phyloP scores from a whole-genome alignment of 2,113 vertebrate genomes.

The Lethenteron camtschaticum region DNA sequence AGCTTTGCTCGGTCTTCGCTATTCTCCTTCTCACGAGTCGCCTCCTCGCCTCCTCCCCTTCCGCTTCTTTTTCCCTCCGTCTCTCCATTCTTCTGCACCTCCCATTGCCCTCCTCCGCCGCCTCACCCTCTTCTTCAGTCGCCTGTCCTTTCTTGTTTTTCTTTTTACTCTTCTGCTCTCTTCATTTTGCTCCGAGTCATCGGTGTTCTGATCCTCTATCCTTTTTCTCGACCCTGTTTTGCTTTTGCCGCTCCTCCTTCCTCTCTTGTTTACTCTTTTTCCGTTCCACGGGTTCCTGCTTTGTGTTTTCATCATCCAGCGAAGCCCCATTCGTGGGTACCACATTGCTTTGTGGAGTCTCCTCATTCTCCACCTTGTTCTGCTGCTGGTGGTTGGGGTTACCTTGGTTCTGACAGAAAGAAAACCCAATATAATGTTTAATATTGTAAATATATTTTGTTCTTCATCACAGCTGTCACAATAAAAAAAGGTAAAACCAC shows the following conservation, averaged over 20 bases:
- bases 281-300: no score
- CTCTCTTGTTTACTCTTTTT: slow-evolving; percentile 47
- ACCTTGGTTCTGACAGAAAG: no score
- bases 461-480: no score
- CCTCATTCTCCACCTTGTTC: no score
- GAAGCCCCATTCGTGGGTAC: no score
- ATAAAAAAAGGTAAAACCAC: no score
- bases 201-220: slow-evolving; percentile 16
- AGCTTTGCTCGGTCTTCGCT: not conserved
- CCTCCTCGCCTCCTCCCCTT: not conserved
- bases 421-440: no score
- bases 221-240: slow-evolving; percentile 33
- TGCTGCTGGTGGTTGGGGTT: no score
- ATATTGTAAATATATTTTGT: no score
- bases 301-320: no score
- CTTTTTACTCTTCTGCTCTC: slow-evolving; percentile 23
- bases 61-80: not conserved
- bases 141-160: not conserved
- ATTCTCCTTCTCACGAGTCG: not conserved
- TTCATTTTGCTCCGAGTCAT: slow-evolving; percentile 10
- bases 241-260: slow-evolving; percentile 46
- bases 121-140: slow-evolving; percentile 10
- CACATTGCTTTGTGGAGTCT: no score
- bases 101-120: slow-evolving; percentile 12
- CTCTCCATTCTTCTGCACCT: slow-evolving; percentile 19